These are phyloP conservation scores for Cliona cf. orientalis DNA, from an alignment of 37 sponge, comb jelly and placozoan species.

Conservation along the genomic window DNA sequence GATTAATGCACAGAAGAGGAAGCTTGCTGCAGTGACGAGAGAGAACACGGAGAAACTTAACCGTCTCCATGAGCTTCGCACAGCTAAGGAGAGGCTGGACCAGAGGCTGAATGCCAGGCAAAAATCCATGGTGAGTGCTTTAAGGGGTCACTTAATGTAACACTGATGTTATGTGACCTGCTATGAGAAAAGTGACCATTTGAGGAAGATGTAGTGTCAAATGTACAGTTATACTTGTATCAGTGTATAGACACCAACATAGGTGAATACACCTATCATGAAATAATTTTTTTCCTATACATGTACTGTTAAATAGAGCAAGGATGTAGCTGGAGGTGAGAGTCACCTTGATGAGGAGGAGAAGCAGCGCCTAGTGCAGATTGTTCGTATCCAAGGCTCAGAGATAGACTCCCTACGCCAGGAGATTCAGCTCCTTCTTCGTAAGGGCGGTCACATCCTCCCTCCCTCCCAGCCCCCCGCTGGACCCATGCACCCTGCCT, in stretches of 20 bases:
- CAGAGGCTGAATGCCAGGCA: conserved; percentile 78
- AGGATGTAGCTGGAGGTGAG: conserved; percentile 34
- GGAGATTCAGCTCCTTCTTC: conserved; percentile 81
- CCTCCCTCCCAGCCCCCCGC: conserved; percentile 86
- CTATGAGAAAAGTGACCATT: not conserved
- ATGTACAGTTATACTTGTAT: not conserved
- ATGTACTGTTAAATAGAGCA: conserved; percentile 14
- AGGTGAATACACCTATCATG: not conserved
- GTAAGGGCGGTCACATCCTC: conserved; percentile 90
- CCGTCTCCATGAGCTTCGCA: conserved; percentile 62
- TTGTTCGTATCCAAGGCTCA: conserved; percentile 75
- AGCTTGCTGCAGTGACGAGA: conserved; percentile 51
- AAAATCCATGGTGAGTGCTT: conserved; percentile 76
- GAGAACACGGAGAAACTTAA: conserved; percentile 86
- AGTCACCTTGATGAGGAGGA: conserved; percentile 56
- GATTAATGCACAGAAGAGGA: conserved; percentile 65
- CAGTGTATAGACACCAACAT: not conserved
- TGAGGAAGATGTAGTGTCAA: not conserved
- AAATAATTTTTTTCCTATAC: not conserved
- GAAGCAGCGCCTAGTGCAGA: conserved; percentile 60
- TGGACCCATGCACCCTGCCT: no score
- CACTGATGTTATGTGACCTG: not conserved
- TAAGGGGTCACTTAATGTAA: not conserved
- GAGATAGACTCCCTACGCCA: conserved; percentile 85
- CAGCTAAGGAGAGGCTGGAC: conserved; percentile 67